A percentile compares a stretch with the other conserved stretches of the same genome.
These are phyloP conservation scores for Limnothrissa miodon DNA, from an alignment of 2,113 vertebrate species.

Conservation along the genomic window DNA sequence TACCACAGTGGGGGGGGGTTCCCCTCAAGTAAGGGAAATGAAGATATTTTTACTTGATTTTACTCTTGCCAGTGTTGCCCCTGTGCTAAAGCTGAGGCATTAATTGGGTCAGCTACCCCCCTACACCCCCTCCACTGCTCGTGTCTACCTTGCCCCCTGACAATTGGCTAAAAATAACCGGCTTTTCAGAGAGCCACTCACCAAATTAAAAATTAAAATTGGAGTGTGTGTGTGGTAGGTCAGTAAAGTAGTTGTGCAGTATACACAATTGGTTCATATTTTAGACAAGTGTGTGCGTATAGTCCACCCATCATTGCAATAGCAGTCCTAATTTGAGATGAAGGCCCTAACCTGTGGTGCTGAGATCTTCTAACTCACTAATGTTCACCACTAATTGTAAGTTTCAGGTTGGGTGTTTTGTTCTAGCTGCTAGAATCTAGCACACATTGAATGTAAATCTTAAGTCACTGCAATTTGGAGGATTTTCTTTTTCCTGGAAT, in stretches of 20 bases:
- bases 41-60: neutral
- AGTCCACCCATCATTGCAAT: neutral
- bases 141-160: slow-evolving; percentile 19
- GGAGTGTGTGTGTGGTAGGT: neutral
- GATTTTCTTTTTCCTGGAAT: neutral
- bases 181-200: neutral
- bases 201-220: neutral
- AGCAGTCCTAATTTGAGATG: neutral
- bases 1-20: too few species aligned
- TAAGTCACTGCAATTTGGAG: neutral
- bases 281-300: neutral
- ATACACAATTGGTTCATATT: neutral
- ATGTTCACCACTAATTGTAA: neutral
- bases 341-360: neutral
- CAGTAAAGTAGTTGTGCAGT: neutral
- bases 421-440: neutral
- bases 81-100: neutral
- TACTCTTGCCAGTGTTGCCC: neutral
- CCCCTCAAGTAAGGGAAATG: neutral
- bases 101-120: slow-evolving; percentile 18
- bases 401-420: neutral
- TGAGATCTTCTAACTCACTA: neutral
- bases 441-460: slow-evolving; percentile 5
- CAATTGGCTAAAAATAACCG: slow-evolving; percentile 30
- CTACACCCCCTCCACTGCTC: too few species aligned